Evolutionary conservation across 2,113 vertebrate genomes (phyloP), one percentile per base, ranked within the genome.

Genomic region (Saiga tatarica): DNA sequence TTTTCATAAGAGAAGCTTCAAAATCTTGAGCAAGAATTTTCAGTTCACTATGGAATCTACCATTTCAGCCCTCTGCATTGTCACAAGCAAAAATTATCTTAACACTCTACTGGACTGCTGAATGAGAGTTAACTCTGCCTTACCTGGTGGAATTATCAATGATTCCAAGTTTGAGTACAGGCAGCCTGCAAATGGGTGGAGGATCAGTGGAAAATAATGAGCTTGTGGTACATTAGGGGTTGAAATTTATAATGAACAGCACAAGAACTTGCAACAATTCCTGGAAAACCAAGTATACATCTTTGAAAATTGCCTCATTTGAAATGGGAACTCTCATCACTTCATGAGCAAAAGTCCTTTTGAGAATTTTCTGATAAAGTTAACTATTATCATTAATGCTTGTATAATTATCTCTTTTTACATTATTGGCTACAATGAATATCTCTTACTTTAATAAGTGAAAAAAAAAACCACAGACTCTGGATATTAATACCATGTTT

Each of bases 381-480:
- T 87, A 64, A n/a, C 17, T 62, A 53, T 89, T 87, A 36, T 26
- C 15, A 57, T 45, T 79, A 83, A 89, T 52, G 13, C 14, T 96
- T 50, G 83, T 92, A 53, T 64, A 92, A 90, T 81, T 2, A n/a
- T 47, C 10, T 84, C 21, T 39, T 47, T 92, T 76, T 39, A 47
- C 4, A 21, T 64, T 78, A 55, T 71, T 86, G 81, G 30, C 96
- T 45, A 25, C 30, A 10, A 79, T 82, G 85, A 53, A 33, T 47
- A 30, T 83, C 36, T 89, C 57, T 26, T 28, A 36, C 30, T 74
- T 92, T 86, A 91, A 50, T 91, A 90, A 60, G 36, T 83, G 52
- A 97, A 96, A 83, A 89, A 74, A 64, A 60, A 64, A 95, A 96
- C 94, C 25, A 78, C 13, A 95, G 83, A 76, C 89, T 87, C 45